Conservation (phyloP, 2,888 invertebrate genomes). For the Melanotus villosus region DNA sequence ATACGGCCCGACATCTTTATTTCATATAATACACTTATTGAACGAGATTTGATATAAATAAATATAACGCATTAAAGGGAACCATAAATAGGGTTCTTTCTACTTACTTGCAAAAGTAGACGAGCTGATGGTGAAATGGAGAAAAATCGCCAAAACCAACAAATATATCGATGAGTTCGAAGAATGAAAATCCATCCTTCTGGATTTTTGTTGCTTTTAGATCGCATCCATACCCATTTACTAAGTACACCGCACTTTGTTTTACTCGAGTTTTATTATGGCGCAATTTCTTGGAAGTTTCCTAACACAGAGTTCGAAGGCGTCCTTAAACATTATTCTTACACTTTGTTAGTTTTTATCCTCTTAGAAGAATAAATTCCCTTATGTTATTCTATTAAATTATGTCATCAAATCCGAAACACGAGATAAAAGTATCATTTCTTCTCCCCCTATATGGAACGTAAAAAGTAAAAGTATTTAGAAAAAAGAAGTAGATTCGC, state of each 20-base stretch:
- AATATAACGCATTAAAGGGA: slow-evolving; percentile 16
- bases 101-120: slow-evolving; percentile 40
- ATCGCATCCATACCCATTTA: slow-evolving; percentile 26
- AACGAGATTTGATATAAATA: slow-evolving; percentile 34
- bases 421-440: neutral
- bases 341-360: neutral
- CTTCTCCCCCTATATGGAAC: too few relatives aligned
- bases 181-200: slow-evolving; percentile 48
- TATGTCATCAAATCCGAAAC: too few relatives aligned
- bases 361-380: too few relatives aligned
- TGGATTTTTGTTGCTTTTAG: slow-evolving; percentile 27
- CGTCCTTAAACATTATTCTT: neutral
- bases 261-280: slow-evolving; percentile 4
- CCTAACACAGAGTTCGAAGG: neutral
- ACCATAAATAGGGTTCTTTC: neutral
- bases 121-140: slow-evolving; percentile 38
- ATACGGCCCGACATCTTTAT: slow-evolving; percentile 21
- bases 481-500: neutral
- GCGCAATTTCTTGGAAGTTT: neutral
- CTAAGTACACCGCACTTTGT: slow-evolving; percentile 13
- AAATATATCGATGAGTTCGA: slow-evolving; percentile 47
- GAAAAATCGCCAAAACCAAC: slow-evolving; percentile 45
- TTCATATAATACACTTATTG: slow-evolving; percentile 32
- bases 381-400: too few relatives aligned
- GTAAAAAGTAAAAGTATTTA: slow-evolving; percentile 3